Percentiles rank a stretch among this genome's conserved stretches.
These are phyloP conservation scores for Acanthopagrus latus DNA, from an alignment of 2,797 vertebrate species.

Conservation along the genomic window DNA sequence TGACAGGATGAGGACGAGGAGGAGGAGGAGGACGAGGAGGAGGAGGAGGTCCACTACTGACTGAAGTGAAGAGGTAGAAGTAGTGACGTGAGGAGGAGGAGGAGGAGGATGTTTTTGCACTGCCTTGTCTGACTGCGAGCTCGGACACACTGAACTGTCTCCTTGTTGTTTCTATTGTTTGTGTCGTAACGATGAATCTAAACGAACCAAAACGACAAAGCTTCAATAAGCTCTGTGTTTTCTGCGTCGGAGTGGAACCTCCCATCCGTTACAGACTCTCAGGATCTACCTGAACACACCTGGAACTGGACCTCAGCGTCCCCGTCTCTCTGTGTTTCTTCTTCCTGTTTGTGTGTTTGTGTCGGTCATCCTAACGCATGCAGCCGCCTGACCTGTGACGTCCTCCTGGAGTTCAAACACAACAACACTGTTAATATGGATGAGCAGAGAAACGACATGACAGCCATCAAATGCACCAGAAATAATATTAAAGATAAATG, in stretches of 20 bases:
- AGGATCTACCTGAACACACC: slow-evolving; percentile 14
- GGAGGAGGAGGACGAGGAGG: neutral
- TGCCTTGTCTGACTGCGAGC: slow-evolving; percentile 48
- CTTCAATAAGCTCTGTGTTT: neutral
- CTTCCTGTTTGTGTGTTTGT: neutral
- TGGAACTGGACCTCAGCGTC: neutral
- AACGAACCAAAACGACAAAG: slow-evolving; percentile 38
- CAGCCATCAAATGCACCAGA: too few species aligned
- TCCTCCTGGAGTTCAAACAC: too few species aligned
- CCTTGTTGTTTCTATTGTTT: slow-evolving; percentile 33
- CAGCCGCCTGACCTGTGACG: neutral
- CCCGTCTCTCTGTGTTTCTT: neutral
- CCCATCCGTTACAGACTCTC: neutral
- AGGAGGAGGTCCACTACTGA: slow-evolving; percentile 23
- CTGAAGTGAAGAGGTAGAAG: slow-evolving; percentile 8
- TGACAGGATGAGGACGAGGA: slow-evolving; percentile 28
- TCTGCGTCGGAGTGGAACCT: neutral
- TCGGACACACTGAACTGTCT: slow-evolving; percentile 45
- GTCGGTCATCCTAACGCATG: neutral
- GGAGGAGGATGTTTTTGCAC: slow-evolving; percentile 59
- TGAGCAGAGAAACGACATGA: too few species aligned
- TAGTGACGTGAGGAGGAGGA: neutral
- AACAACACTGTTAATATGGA: too few species aligned
- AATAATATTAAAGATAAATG: too few species aligned
- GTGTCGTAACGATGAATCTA: slow-evolving; percentile 34